Evolutionary conservation across 2,797 vertebrate species (phyloP).

Genomic region (Poeciliopsis infans): DNA sequence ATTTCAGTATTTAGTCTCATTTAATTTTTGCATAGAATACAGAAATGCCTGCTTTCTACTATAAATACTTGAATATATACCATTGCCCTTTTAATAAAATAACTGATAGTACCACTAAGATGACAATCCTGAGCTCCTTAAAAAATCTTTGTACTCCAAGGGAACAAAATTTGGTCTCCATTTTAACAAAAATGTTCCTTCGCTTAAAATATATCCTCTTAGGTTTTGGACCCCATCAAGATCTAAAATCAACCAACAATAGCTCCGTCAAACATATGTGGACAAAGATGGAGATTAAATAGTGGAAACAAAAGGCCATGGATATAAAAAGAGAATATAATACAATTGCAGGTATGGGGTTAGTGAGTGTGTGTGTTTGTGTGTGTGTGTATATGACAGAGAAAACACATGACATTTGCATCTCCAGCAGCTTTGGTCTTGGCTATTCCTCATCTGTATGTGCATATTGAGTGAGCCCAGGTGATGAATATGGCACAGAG

Average conservation of each 20-base stretch:
- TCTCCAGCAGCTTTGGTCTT: constrained; percentile 73
- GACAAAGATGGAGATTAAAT: constrained; percentile 53
- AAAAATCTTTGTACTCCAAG: not conserved
- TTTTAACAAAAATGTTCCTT: not conserved
- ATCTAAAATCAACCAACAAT: not conserved
- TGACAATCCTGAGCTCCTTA: not conserved
- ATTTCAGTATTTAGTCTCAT: not conserved
- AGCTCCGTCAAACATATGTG: constrained; percentile 22
- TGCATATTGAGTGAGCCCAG: constrained; percentile 85
- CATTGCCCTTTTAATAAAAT: not conserved
- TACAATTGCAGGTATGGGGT: constrained; percentile 60
- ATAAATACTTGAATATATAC: not conserved
- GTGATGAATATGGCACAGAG: constrained; percentile 79
- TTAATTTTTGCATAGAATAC: not conserved
- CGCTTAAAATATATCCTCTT: not conserved
- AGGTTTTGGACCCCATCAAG: not conserved
- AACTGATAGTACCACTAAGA: not conserved
- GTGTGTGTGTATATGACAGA: constrained; percentile 32
- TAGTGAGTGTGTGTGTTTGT: constrained; percentile 18
- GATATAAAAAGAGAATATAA: constrained; percentile 67
- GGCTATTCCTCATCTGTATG: constrained; percentile 80
- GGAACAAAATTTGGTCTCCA: not conserved
- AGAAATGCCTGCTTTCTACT: not conserved
- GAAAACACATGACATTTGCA: constrained; percentile 77
- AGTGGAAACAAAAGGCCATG: constrained; percentile 67